These are phyloP conservation scores for Poeciliopsis paucimaculata DNA, from an alignment of 2,797 vertebrate genomes.

Conservation along the genomic window DNA sequence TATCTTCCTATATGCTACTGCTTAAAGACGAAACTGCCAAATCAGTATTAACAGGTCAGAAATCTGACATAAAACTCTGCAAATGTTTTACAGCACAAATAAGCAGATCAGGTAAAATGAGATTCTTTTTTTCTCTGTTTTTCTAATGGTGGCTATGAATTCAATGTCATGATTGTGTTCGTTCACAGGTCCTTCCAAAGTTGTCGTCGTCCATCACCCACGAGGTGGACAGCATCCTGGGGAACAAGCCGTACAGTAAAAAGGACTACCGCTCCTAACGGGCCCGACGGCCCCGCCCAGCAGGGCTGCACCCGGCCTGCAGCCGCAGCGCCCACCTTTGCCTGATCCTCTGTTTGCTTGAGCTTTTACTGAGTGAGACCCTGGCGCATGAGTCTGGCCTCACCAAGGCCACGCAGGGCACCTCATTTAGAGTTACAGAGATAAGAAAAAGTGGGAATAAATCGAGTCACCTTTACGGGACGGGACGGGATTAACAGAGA, in stretches of 20 bases:
- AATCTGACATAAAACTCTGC: not conserved
- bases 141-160: not conserved
- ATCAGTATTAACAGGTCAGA: not conserved
- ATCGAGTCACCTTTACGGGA: conserved; percentile 56
- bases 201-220: conserved; percentile 95
- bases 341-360: conserved; percentile 91
- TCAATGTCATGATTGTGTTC: not conserved
- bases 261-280: conserved; percentile 96
- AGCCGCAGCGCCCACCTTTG: conserved; percentile 72
- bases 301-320: conserved; percentile 66
- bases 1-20: not conserved
- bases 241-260: conserved; percentile 99
- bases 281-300: conserved; percentile 49
- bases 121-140: not conserved
- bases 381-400: conserved; percentile 84
- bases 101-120: not conserved
- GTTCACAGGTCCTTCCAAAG: conserved; percentile 93
- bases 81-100: not conserved
- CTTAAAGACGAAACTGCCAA: not conserved
- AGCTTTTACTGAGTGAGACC: conserved; percentile 88
- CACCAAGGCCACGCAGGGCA: conserved; percentile 73
- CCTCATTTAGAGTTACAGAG: conserved; percentile 74
- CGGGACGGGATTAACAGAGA: conserved; percentile 54
- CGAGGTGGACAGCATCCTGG: conserved; percentile 98
- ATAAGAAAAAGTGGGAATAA: conserved; percentile 59